These are phyloP conservation scores for Lacerta agilis DNA, from an alignment of 2,797 vertebrate genomes.

Conservation along the genomic window DNA sequence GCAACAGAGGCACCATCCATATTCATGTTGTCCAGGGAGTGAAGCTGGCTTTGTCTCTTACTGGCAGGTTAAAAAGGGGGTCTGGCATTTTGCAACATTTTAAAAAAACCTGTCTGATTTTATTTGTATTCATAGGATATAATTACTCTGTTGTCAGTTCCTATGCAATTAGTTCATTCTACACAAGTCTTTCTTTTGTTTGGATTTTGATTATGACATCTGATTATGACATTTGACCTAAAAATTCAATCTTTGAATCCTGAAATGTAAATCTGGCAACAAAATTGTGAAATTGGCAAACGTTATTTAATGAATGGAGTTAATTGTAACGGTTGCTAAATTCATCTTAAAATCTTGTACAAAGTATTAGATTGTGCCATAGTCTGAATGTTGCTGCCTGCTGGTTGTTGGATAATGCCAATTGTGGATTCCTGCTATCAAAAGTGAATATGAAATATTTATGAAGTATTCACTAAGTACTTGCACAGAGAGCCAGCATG, in stretches of 20 bases:
- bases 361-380: neutral
- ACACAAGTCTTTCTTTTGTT: too few species aligned
- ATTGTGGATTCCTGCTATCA: neutral
- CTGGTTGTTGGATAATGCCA: neutral
- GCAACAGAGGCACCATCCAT: neutral
- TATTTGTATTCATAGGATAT: neutral
- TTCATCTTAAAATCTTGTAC: neutral
- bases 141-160: too few species aligned
- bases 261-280: too few species aligned
- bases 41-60: neutral
- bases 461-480: too few species aligned
- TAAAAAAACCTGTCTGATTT: neutral
- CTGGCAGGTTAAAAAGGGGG: neutral
- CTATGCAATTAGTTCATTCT: too few species aligned
- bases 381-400: neutral
- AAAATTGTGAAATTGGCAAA: too few species aligned
- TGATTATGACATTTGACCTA: too few species aligned
- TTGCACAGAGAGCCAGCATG: neutral
- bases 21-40: fast-evolving
- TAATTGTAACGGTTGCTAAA: neutral
- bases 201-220: too few species aligned
- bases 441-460: neutral
- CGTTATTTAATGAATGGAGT: neutral
- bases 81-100: neutral
- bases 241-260: too few species aligned